Evolutionary conservation across 2,888 invertebrate species (phyloP), one percentile per base, ranked within the genome.

Genomic region (Andrena hattorfiana): DNA sequence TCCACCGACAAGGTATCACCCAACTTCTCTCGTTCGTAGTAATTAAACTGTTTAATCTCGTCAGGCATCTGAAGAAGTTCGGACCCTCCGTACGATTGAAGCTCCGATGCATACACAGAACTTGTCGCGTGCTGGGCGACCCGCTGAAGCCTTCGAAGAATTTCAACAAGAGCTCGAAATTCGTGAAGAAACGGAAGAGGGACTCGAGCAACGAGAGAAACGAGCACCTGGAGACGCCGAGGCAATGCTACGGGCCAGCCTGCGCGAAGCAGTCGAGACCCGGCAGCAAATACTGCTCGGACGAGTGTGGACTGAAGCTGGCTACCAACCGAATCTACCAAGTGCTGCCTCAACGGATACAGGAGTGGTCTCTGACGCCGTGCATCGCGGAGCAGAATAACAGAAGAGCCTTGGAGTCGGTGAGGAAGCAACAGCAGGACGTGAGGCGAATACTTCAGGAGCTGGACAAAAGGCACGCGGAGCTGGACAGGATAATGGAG

Each of bases 201-300:
- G 94, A 93, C 66, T 93, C 91, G 2, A 94, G 92, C 86, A 94
- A 92, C 68, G 94, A 94, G 80, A 91, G 93, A 73, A 90, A 91
- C 42, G 94, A 94, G 66, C 89, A 90, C 76, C 87, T 93, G 7
- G 94, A 94, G 28, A 89, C 92, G 13, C 95, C 97, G 0, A 94
- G 97, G 0, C 99, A 99, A 91, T 99, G 99, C 93, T 97, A 97
- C 92, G 99, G 99, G 0, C 99, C 99, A 0, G 96, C 96, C 72
- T 99, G 99, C 94, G 95, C 95, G 0, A 96, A 96, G 77, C 96
- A 96, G 54, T 97, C 99, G 0, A 95, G 97, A 16, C 95, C 96
- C 0, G 96, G 96, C 54, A 98, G 98, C 80, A 99, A 99, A 94
- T 99, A 99, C 92, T 99, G 99, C 92, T 97, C 98, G 7, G 97